phyloP scores from a whole-genome alignment of 1,140 invertebrate genomes.

The Aphaenogaster rudis region DNA sequence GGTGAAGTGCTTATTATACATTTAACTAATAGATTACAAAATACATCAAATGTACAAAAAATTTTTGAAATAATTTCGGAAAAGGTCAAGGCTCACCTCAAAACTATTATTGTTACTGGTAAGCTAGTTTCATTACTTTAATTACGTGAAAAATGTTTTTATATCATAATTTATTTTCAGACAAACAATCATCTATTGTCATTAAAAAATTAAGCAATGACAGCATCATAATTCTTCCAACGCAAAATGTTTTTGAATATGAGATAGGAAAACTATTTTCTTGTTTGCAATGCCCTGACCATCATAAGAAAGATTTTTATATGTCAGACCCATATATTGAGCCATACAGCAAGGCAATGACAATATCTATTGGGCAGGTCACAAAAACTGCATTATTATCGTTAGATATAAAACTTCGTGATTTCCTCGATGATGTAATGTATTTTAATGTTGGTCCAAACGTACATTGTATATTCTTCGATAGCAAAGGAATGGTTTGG shows the following conservation, averaged over 20 bases:
- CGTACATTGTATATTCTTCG: constrained; percentile 81
- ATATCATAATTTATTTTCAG: constrained; percentile 62
- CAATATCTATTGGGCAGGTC: constrained; percentile 82
- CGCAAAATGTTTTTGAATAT: constrained; percentile 84
- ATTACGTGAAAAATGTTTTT: background rate
- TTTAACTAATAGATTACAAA: constrained; percentile 82
- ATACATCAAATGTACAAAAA: constrained; percentile 72
- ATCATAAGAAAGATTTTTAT: constrained; percentile 82
- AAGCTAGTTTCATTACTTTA: constrained; percentile 39
- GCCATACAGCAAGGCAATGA: constrained; percentile 84
- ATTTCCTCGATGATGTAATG: constrained; percentile 84
- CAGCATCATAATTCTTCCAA: constrained; percentile 81
- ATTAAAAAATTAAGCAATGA: constrained; percentile 78
- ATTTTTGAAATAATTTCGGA: constrained; percentile 77
- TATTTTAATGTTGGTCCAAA: constrained; percentile 83
- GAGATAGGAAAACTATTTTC: constrained; percentile 84
- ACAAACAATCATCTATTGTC: constrained; percentile 77
- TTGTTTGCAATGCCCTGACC: constrained; percentile 80
- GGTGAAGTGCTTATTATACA: constrained; percentile 83
- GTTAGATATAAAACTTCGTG: constrained; percentile 81
- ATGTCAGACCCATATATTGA: constrained; percentile 85
- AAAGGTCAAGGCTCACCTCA: constrained; percentile 75
- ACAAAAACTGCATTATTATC: constrained; percentile 82
- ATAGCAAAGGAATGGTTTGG: constrained; percentile 84
- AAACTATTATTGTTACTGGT: constrained; percentile 83